Evolutionary conservation across 2,888 invertebrate species (phyloP).

Genomic region (Melolontha melolontha): DNA sequence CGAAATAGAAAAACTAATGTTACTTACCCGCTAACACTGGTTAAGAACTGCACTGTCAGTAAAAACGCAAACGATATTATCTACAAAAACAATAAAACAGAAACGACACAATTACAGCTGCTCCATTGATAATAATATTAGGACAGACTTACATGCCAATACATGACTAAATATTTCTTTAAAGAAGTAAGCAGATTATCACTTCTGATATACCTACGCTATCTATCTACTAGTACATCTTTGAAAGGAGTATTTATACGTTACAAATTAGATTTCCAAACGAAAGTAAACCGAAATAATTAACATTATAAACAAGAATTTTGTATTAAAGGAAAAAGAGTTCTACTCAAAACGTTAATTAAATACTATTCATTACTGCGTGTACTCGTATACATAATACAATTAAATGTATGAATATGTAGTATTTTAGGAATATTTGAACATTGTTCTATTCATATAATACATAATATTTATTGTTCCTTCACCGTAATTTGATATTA

Average conservation of each 20-base stretch:
- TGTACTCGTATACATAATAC: too few species aligned
- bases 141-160: constrained; percentile 15
- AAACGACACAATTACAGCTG: not conserved
- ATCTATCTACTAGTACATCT: constrained; percentile 15
- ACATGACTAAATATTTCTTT: constrained; percentile 3
- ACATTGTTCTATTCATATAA: too few species aligned
- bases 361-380: too few species aligned
- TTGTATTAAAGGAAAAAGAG: constrained; percentile 6
- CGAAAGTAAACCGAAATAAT: constrained; percentile 23
- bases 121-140: not conserved
- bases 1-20: too few species aligned
- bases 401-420: too few species aligned
- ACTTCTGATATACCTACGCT: not conserved
- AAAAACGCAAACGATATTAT: constrained; percentile 20
- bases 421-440: too few species aligned
- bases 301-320: not conserved
- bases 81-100: constrained; percentile 5
- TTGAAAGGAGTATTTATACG: constrained; percentile 14
- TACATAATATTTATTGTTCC: too few species aligned
- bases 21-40: constrained; percentile 20
- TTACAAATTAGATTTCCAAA: constrained; percentile 17
- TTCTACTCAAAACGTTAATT: too few species aligned
- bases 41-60: not conserved
- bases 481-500: too few species aligned
- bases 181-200: not conserved